Percentiles rank a stretch among this genome's conserved stretches.
Evolutionary conservation across 2,113 vertebrate species (phyloP).

Genomic region (Aviceda subcristata): DNA sequence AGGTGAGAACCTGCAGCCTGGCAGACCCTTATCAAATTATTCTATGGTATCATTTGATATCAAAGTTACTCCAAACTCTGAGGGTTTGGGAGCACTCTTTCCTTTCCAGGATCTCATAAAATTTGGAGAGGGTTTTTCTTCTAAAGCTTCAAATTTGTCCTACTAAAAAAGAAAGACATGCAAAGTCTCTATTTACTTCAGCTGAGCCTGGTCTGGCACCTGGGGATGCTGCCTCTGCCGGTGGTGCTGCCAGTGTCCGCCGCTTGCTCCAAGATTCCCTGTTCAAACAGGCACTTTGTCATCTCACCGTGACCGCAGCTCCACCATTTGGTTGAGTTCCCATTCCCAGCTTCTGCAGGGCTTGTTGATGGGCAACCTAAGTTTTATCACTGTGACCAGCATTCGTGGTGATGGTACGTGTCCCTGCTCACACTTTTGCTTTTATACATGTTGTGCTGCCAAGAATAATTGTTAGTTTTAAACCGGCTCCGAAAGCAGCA

Average conservation of each 20-base stretch:
- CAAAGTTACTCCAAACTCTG: not conserved
- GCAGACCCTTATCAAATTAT: not conserved
- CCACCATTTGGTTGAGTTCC: not conserved
- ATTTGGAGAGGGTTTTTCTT: not conserved
- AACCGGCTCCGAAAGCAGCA: not conserved
- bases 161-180: not conserved
- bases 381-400: not conserved
- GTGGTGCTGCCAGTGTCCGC: not conserved
- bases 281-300: too few species aligned
- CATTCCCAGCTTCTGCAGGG: not conserved
- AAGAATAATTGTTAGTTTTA: not conserved
- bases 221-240: not conserved
- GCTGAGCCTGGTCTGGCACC: not conserved
- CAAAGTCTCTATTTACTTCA: not conserved
- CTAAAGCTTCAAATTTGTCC: not conserved
- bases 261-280: not conserved
- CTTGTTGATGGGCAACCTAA: not conserved
- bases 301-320: not conserved
- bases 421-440: not conserved
- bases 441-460: accelerated
- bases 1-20: not conserved
- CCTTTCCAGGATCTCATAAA: not conserved
- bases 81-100: not conserved
- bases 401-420: not conserved
- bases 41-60: not conserved